Percentiles rank a stretch among this genome's conserved stretches.
Conservation (phyloP, 2,113 vertebrate species). For the Dryoscopus gambensis region DNA sequence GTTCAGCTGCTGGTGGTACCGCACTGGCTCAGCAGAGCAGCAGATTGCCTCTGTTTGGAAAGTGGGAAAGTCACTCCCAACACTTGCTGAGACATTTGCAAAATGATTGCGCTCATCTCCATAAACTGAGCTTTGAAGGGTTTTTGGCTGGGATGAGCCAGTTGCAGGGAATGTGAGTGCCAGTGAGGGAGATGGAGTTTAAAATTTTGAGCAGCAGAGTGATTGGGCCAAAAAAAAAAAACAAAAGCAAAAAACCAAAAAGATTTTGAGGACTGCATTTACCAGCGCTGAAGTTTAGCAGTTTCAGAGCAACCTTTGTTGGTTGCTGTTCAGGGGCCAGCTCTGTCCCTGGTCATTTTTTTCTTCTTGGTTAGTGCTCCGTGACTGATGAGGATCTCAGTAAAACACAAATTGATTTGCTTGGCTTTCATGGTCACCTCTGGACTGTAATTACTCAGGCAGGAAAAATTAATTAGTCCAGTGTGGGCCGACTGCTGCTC, state of each 20-base stretch:
- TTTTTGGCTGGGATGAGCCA: background rate
- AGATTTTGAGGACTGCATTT: background rate
- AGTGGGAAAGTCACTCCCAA: background rate
- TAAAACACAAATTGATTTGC: slow-evolving; percentile 68
- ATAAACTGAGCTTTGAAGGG: background rate
- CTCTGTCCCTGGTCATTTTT: slow-evolving; percentile 3
- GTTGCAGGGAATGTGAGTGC: background rate
- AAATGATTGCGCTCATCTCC: background rate
- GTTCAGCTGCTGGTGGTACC: background rate
- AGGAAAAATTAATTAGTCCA: slow-evolving; percentile 67
- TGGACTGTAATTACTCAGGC: slow-evolving; percentile 69
- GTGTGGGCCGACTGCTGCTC: slow-evolving; percentile 32
- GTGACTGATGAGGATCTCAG: slow-evolving; percentile 64
- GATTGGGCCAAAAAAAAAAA: background rate
- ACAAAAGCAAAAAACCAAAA: background rate
- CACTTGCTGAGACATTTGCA: background rate
- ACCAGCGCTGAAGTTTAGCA: background rate
- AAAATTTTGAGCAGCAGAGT: background rate
- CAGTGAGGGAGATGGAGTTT: background rate
- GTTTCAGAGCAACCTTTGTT: background rate
- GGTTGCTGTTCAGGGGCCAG: background rate
- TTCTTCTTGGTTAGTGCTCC: slow-evolving; percentile 50
- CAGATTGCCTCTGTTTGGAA: slow-evolving; percentile 21
- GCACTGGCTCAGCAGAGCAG: background rate
- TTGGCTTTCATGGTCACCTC: slow-evolving; percentile 64